Evolutionary conservation across 2,113 vertebrate genomes (phyloP).

Genomic region (Xenotilapia flavipinnis): DNA sequence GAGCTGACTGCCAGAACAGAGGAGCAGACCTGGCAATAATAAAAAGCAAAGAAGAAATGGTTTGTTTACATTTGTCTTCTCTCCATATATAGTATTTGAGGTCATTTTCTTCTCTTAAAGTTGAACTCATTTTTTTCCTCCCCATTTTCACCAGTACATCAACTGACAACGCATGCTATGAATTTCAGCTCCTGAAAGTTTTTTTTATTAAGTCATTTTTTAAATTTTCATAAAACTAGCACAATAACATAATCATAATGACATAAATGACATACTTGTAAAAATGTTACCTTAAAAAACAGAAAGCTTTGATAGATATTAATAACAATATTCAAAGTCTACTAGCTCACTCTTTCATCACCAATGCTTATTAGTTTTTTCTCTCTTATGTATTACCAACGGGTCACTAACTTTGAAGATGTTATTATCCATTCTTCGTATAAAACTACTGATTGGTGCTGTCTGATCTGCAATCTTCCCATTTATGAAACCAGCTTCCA

Average conservation of each 20-base stretch:
- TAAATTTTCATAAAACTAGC: accelerated
- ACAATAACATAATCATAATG: background rate
- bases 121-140: background rate
- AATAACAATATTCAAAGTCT: background rate
- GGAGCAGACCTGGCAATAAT: conserved; percentile 48
- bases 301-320: background rate
- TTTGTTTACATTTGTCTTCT: background rate
- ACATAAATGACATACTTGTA: accelerated
- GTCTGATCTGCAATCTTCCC: background rate
- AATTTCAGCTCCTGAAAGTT: background rate
- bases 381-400: background rate
- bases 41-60: conserved; percentile 37
- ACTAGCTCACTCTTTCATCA: background rate
- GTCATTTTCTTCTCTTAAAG: background rate
- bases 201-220: background rate
- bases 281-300: background rate
- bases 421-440: background rate
- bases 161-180: background rate
- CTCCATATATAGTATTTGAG: background rate
- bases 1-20: conserved; percentile 17
- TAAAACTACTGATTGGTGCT: background rate
- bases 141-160: background rate
- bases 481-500: background rate
- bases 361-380: background rate
- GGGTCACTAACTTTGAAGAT: background rate